phyloP scores from a whole-genome alignment of 2,888 invertebrate genomes.

The Nematopogon swammerdamellus region DNA sequence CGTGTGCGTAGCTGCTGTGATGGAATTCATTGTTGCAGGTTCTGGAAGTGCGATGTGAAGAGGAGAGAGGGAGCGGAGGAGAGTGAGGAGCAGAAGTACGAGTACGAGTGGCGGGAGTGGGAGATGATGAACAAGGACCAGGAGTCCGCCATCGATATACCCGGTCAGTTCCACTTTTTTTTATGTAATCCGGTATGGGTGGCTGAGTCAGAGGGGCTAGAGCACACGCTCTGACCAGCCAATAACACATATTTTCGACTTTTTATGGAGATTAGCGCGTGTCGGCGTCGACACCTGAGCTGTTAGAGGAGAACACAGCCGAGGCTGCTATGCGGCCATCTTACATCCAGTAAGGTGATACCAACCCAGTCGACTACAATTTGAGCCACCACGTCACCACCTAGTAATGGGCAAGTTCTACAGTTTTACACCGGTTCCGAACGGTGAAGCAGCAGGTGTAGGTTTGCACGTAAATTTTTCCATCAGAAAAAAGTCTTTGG shows the following conservation, averaged over 20 bases:
- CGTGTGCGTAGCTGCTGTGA: too few relatives aligned
- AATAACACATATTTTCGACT: slow-evolving; percentile 1
- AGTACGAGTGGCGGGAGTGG: slow-evolving; percentile 85
- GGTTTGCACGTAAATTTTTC: too few relatives aligned
- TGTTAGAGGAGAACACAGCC: too few relatives aligned
- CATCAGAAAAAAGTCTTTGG: too few relatives aligned
- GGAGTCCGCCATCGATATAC: slow-evolving; percentile 66
- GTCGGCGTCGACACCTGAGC: not conserved
- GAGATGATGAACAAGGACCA: slow-evolving; percentile 77
- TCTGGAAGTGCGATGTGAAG: slow-evolving; percentile 77
- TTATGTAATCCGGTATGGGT: too few relatives aligned
- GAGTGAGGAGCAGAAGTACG: slow-evolving; percentile 38
- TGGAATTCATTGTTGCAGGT: too few relatives aligned
- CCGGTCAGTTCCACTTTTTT: slow-evolving; percentile 60
- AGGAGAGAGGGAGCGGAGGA: slow-evolving; percentile 47
- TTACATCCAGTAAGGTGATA: too few relatives aligned
- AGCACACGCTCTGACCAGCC: too few relatives aligned
- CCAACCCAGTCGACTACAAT: not conserved
- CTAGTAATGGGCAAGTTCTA: not conserved
- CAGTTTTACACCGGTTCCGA: too few relatives aligned
- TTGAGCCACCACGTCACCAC: not conserved
- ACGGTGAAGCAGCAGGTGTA: too few relatives aligned
- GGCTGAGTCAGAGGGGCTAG: too few relatives aligned
- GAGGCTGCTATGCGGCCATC: too few relatives aligned
- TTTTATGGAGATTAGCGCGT: not conserved